Conservation (phyloP, 1,140 invertebrate genomes). For the Drosophila littoralis region DNA sequence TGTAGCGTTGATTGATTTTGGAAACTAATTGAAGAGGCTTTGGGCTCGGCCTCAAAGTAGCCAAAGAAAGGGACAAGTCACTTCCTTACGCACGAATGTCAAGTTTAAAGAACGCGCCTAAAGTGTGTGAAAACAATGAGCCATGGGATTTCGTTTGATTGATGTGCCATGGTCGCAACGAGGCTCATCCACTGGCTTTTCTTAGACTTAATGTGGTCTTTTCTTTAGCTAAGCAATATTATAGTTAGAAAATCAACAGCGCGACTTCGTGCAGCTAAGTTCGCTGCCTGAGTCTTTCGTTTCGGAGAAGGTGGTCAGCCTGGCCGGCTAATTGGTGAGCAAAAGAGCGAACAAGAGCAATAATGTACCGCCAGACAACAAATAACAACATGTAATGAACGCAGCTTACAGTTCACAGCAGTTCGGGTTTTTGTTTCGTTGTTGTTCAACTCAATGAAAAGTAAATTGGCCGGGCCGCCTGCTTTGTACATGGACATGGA, state of each 20-base stretch:
- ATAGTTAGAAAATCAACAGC: slow-evolving; percentile 24
- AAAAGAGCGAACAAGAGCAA: slow-evolving; percentile 78
- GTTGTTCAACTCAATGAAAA: slow-evolving; percentile 54
- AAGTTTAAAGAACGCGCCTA: slow-evolving; percentile 38
- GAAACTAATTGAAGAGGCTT: slow-evolving; percentile 75
- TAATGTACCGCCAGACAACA: slow-evolving; percentile 79
- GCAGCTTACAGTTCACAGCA: slow-evolving; percentile 65
- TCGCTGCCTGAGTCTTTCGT: slow-evolving; percentile 65
- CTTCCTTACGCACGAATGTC: slow-evolving; percentile 62
- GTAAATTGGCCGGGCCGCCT: slow-evolving; percentile 63
- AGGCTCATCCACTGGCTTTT: slow-evolving; percentile 16
- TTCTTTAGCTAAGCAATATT: slow-evolving; percentile 10
- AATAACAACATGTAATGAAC: slow-evolving; percentile 82
- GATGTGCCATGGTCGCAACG: slow-evolving; percentile 43
- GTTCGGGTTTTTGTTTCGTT: slow-evolving; percentile 14
- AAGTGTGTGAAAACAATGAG: slow-evolving; percentile 43
- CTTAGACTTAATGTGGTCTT: slow-evolving; percentile 22
- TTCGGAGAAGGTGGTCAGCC: slow-evolving; percentile 11
- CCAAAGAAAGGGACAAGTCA: slow-evolving; percentile 44
- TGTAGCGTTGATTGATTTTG: slow-evolving; percentile 76
- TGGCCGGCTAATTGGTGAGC: slow-evolving; percentile 74
- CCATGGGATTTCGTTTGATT: slow-evolving; percentile 60
- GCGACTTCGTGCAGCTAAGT: slow-evolving; percentile 19
- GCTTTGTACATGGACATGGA: slow-evolving; percentile 60
- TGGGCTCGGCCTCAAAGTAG: slow-evolving; percentile 31